Evolutionary conservation across 1,140 invertebrate species (phyloP).

Genomic region (Brachionus sp.): DNA sequence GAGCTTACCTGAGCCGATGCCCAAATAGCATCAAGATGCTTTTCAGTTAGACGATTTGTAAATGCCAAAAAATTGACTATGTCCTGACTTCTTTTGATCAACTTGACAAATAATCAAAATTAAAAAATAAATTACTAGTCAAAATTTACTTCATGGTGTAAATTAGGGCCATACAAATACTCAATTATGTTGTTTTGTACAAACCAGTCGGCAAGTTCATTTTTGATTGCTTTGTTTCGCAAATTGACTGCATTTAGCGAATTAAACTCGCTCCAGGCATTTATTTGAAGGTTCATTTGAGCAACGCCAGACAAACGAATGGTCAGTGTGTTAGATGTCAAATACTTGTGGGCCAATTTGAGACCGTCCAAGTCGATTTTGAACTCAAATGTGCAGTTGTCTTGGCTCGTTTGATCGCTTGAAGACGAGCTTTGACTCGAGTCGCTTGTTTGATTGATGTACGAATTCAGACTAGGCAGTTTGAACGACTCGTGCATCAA

Average conservation of each 20-base stretch:
- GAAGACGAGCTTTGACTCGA: slow-evolving; percentile 66
- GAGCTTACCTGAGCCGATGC: slow-evolving; percentile 66
- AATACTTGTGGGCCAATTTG: slow-evolving; percentile 87
- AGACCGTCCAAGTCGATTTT: slow-evolving; percentile 74
- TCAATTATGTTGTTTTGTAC: slow-evolving; percentile 84
- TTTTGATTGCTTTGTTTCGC: slow-evolving; percentile 63
- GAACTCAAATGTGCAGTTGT: neutral
- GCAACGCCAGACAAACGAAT: slow-evolving; percentile 83
- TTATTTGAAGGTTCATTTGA: slow-evolving; percentile 71
- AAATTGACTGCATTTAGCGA: neutral
- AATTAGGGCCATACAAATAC: slow-evolving; percentile 88
- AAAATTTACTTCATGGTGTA: slow-evolving; percentile 79
- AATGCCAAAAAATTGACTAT: slow-evolving; percentile 85
- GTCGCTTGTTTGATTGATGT: slow-evolving; percentile 66
- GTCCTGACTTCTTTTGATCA: slow-evolving; percentile 88
- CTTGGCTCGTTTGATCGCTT: slow-evolving; percentile 60
- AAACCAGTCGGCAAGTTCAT: slow-evolving; percentile 79
- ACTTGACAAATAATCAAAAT: slow-evolving; percentile 59
- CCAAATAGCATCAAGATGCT: slow-evolving; percentile 89
- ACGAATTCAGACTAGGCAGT: slow-evolving; percentile 17
- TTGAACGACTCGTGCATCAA: slow-evolving; percentile 90
- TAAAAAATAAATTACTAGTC: slow-evolving; percentile 30
- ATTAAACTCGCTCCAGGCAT: slow-evolving; percentile 27
- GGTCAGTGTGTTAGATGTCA: slow-evolving; percentile 80
- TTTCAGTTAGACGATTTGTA: slow-evolving; percentile 80